phyloP scores from a whole-genome alignment of 2,113 vertebrate genomes.

The Datnioides undecimradiatus region DNA sequence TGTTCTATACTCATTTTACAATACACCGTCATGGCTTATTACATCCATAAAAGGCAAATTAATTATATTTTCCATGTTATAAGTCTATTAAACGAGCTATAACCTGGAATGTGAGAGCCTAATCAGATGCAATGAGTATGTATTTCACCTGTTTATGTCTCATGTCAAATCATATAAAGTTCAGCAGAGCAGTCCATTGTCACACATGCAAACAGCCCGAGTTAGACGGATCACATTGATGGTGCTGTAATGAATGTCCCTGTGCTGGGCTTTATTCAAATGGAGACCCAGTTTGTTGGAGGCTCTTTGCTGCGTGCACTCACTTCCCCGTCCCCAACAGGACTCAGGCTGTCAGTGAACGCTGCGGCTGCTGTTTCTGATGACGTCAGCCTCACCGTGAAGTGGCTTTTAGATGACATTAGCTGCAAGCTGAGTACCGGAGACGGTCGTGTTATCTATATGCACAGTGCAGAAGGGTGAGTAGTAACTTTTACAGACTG shows the following conservation, averaged over 20 bases:
- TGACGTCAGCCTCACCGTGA: slow-evolving; percentile 82
- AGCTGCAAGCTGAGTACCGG: slow-evolving; percentile 87
- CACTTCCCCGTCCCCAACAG: slow-evolving; percentile 75
- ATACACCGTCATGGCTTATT: no score
- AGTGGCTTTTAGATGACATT: slow-evolving; percentile 87
- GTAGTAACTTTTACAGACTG: neutral
- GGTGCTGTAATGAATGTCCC: neutral
- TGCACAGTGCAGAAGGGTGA: slow-evolving; percentile 84
- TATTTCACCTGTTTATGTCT: no score
- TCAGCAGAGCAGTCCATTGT: no score
- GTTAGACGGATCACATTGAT: neutral
- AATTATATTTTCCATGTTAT: no score
- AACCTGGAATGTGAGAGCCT: no score
- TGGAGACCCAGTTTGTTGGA: neutral
- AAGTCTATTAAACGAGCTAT: no score
- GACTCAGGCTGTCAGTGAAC: slow-evolving; percentile 81
- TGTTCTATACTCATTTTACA: no score
- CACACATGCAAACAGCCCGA: neutral
- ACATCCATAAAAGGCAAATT: no score
- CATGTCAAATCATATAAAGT: no score
- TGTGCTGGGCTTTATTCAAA: neutral
- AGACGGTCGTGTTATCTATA: slow-evolving; percentile 85
- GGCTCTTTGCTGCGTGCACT: slow-evolving; percentile 56
- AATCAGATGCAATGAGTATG: no score
- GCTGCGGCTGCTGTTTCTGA: slow-evolving; percentile 79